Evolutionary conservation across 2,113 vertebrate genomes (phyloP), one percentile per base, ranked within the genome.

Genomic region (Poicephalus gulielmi): DNA sequence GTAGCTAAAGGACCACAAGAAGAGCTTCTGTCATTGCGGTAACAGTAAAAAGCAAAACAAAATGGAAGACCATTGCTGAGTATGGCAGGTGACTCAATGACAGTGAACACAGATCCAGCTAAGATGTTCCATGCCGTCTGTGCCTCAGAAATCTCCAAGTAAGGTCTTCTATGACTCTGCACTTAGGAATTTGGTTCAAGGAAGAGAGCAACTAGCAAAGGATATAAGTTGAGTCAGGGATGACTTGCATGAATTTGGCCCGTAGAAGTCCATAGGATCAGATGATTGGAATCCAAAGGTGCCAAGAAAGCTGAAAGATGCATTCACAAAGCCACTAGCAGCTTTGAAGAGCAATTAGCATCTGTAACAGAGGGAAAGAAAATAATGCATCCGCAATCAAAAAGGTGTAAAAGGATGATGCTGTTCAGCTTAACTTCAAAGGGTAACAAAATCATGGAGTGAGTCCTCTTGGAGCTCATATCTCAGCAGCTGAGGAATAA

Each of bases 41-140:
- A 9, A 20, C 17, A 37, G 13, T 43, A n/a, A 76, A 59, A 83
- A 11, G 5, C 8, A 37, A 81, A 86, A 63, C 12, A 44, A 69
- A 63, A 44, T 25, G 16, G 1, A 2, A 6, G 12, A 43, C 24
- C 1, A 0, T 19, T 55, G 31, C 22, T 55, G 16, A 64, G 50
- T 39, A 16, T 22, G 33, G 13, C 19, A 75, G 12, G 3, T 57
- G 35, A 47, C 28, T 39, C 23, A 25, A 6, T 70, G 27, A 27
- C 47, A 63, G 25, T 2, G 2, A 35, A 22, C 20, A 13, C 8
- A 46, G 55, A 37, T 13, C 23, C 30, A 37, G 12, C 3, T 41
- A 22, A 68, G 75, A 17, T 53, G 11, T 6, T 70, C 13, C 49
- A 20, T 50, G 39, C 3, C 12, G 62, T 47, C 30, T 53, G 7